These are phyloP conservation scores for Morpho helenor DNA, from an alignment of 2,888 invertebrate species.

Conservation along the genomic window DNA sequence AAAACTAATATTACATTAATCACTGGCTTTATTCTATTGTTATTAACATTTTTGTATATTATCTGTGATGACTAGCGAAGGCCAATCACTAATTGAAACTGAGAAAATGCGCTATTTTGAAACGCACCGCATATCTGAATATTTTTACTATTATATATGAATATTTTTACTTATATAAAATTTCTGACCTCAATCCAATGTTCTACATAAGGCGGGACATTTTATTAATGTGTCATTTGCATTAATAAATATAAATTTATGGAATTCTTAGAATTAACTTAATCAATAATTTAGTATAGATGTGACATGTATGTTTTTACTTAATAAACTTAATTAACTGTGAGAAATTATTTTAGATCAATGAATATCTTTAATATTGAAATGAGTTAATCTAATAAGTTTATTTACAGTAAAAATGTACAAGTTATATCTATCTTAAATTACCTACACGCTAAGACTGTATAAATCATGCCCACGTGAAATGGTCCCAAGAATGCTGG, in stretches of 20 bases:
- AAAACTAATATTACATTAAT: constrained; percentile 1
- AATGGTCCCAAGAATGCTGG: too few species aligned
- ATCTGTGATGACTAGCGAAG: constrained; percentile 14
- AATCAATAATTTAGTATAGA: too few species aligned
- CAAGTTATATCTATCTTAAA: too few species aligned
- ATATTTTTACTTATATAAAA: constrained; percentile 6
- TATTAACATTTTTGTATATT: constrained; percentile 4
- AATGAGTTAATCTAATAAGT: too few species aligned
- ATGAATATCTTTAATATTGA: neutral
- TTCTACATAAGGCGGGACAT: constrained; percentile 8
- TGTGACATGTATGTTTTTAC: too few species aligned
- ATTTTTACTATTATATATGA: constrained; percentile 7
- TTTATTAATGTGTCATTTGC: constrained; percentile 1
- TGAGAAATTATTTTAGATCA: constrained; percentile 3
- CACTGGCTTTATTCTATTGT: constrained; percentile 9
- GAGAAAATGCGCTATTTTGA: constrained; percentile 12
- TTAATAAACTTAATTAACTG: constrained; percentile 1
- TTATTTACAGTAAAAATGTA: too few species aligned
- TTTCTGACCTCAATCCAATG: constrained; percentile 8
- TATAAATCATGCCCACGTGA: too few species aligned
- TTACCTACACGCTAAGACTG: too few species aligned
- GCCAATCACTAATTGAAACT: constrained; percentile 12
- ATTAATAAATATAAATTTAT: constrained; percentile 6
- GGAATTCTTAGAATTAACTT: neutral
- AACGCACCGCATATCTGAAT: constrained; percentile 5